Evolutionary conservation across 2,113 vertebrate species (phyloP), one percentile per base, ranked within the genome.

Genomic region (Gallinago paraguaiae): DNA sequence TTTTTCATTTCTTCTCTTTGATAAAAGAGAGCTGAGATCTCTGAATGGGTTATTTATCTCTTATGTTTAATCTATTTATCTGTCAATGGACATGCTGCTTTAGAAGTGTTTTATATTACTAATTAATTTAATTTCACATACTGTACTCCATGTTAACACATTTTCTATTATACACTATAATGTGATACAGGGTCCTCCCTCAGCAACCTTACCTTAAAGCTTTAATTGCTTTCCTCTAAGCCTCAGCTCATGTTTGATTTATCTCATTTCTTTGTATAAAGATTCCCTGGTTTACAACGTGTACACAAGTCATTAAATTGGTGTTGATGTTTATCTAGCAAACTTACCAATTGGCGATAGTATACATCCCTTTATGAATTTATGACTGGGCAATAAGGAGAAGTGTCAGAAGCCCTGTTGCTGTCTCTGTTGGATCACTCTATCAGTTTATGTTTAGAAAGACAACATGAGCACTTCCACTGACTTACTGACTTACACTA

Each of bases 251-350:
- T 96, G 97, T 98, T 98, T 98, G 98, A 98, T 97, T 98, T 97
- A 97, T 98, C 97, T 97, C 93, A 97, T 98, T 98, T 97, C 96
- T 97, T 97, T 98, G 96, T 97, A 97, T 98, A 98, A 98, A 98
- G 98, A 98, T 98, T 97, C 88, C 91, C 95, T 96, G 94, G 95
- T 98, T 99, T 98, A 98, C 95, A 98, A 97, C 97, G 96, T 99
- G 97, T 99, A 96, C 97, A 93, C 97, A 98, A 98, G 94, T 98
- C 97, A 97, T 98, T 98, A 98, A 98, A 97, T 93, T 95, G 96
- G 97, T 97, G 97, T 96, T 97, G 96, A 96, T 98, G 98, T 99
- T 99, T 98, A 98, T 98, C 98, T 98, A 98, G 97, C 96, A 97
- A 98, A 98, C 97, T 98, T 97, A 97, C 95, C 97, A 93, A 94